Evolutionary conservation across 2,113 vertebrate genomes (phyloP).

Genomic region (Nothobranchius kuhntae): DNA sequence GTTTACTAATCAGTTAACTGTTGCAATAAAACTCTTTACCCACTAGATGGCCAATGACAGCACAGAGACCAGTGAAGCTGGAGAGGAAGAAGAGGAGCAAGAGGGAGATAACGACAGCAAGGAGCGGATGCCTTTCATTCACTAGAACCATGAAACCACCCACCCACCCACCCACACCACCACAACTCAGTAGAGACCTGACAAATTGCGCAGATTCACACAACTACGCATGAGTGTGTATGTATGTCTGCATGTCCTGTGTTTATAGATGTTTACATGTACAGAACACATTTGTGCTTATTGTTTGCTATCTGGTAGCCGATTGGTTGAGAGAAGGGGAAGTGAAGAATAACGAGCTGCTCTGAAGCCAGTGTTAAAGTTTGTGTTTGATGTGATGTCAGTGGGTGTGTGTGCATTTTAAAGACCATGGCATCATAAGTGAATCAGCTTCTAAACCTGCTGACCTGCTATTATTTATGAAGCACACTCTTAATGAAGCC

Average conservation of each 20-base stretch:
- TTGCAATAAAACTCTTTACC: constrained; percentile 18
- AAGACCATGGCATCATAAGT: constrained; percentile 22
- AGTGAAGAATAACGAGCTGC: constrained; percentile 70
- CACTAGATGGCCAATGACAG: constrained; percentile 97
- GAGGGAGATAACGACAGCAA: constrained; percentile 96
- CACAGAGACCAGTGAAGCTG: constrained; percentile 97
- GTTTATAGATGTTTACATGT: constrained; percentile 58
- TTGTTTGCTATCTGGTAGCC: constrained; percentile 72
- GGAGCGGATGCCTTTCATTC: constrained; percentile 98
- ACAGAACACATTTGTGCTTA: constrained; percentile 30
- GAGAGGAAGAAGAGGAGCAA: constrained; percentile 96
- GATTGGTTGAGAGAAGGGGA: constrained; percentile 78
- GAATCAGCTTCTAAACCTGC: constrained; percentile 16
- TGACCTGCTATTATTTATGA: constrained; percentile 4
- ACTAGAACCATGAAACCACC: constrained; percentile 73
- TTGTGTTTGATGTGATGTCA: constrained; percentile 39
- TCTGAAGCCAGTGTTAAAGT: constrained; percentile 51
- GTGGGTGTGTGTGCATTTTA: constrained; percentile 30
- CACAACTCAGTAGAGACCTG: constrained; percentile 18
- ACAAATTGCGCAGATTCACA: constrained; percentile 52
- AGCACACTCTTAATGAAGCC: constrained; percentile 10
- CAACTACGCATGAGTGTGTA: constrained; percentile 80
- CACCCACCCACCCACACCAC: neutral
- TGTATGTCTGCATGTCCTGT: constrained; percentile 60
- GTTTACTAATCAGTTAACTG: neutral